Evolutionary conservation across 2,888 invertebrate species (phyloP).

Genomic region (Andrena haemorrhoa): DNA sequence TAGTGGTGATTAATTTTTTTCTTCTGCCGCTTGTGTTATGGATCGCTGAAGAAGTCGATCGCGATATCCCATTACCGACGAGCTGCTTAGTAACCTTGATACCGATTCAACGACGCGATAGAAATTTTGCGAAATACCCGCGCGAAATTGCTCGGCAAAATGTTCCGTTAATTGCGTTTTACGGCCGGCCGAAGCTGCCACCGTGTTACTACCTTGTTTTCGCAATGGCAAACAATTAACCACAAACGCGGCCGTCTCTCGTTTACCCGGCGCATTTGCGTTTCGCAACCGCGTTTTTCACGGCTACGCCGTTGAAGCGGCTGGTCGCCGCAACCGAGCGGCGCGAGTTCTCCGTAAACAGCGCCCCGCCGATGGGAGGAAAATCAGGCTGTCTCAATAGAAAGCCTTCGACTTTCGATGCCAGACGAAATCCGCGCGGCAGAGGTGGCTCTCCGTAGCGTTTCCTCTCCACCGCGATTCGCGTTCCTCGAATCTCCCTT

Average conservation of each 20-base stretch:
- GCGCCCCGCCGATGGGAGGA: conserved; percentile 7
- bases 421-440: neutral
- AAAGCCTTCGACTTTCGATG: conserved; percentile 31
- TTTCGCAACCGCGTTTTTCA: conserved; percentile 39
- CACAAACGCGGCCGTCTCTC: neutral
- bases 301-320: neutral
- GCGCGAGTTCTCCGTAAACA: conserved; percentile 15
- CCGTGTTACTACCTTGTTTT: conserved; percentile 21
- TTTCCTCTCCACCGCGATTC: no score
- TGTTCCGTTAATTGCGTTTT: conserved; percentile 13
- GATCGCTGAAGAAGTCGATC: neutral
- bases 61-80: neutral
- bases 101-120: neutral
- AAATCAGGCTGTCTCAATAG: conserved; percentile 34
- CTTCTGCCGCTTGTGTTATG: no score
- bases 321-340: neutral
- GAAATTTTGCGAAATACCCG: neutral
- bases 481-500: no score
- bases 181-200: neutral
- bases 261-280: conserved; percentile 6
- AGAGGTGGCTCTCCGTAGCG: no score
- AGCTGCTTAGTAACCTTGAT: neutral
- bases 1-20: neutral
- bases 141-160: neutral
- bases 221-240: conserved; percentile 26